Evolutionary conservation across 1,140 invertebrate genomes (phyloP).

Genomic region (Sinonovacula constricta): DNA sequence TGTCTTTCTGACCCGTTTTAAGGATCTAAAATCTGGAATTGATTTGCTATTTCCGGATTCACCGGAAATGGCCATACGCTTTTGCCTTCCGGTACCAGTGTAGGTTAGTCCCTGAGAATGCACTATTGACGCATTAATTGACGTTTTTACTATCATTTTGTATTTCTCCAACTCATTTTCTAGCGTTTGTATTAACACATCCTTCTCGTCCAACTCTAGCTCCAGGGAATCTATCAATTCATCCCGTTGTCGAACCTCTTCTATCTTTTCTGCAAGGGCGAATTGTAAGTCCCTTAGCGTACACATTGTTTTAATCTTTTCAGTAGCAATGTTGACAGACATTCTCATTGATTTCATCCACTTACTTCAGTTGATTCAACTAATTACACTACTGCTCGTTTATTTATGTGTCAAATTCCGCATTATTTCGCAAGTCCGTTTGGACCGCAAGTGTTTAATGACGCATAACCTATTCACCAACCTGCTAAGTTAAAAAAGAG

Average conservation of each 20-base stretch:
- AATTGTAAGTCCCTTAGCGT: slow-evolving; percentile 85
- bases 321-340: too few relatives aligned
- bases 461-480: too few relatives aligned
- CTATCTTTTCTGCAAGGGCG: slow-evolving; percentile 84
- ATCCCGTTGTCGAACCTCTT: slow-evolving; percentile 85
- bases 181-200: slow-evolving; percentile 83
- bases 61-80: slow-evolving; percentile 91
- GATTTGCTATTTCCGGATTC: slow-evolving; percentile 82
- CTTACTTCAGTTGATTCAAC: too few relatives aligned
- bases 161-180: slow-evolving; percentile 92
- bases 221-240: slow-evolving; percentile 85
- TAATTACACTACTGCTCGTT: too few relatives aligned
- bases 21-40: slow-evolving; percentile 33
- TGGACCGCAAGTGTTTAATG: too few relatives aligned
- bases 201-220: slow-evolving; percentile 85
- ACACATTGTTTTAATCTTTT: slow-evolving; percentile 79
- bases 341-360: too few relatives aligned
- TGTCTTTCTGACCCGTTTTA: slow-evolving; percentile 29
- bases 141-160: slow-evolving; percentile 86
- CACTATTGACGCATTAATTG: slow-evolving; percentile 76
- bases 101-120: slow-evolving; percentile 67
- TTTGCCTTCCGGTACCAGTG: slow-evolving; percentile 81
- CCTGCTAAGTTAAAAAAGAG: too few relatives aligned
- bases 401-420: too few relatives aligned
- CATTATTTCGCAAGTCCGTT: too few relatives aligned